Evolutionary conservation across 2,797 vertebrate genomes (phyloP).

Genomic region (Sebastes matsubarae): DNA sequence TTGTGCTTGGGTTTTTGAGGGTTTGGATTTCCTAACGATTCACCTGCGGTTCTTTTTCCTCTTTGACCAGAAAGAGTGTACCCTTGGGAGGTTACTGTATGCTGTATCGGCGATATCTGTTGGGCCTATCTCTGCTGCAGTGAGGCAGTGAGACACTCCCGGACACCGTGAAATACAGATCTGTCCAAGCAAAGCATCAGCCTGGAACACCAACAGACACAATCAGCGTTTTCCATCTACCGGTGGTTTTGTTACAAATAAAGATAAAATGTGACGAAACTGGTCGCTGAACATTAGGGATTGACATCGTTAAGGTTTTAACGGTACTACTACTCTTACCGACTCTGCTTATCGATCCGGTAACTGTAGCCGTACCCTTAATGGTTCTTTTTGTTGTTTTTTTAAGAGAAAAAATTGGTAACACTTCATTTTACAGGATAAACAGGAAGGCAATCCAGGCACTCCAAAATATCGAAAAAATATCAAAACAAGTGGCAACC

Average conservation of each 20-base stretch:
- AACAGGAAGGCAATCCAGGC: too few relatives aligned
- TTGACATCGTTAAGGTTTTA: too few relatives aligned
- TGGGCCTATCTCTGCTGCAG: slow-evolving; percentile 46
- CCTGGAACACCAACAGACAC: not conserved
- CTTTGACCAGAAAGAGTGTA: slow-evolving; percentile 80
- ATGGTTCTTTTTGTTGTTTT: too few relatives aligned
- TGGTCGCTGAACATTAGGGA: not conserved
- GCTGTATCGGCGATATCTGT: slow-evolving; percentile 55
- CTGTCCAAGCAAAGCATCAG: not conserved
- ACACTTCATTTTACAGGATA: too few relatives aligned
- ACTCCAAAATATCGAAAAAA: too few relatives aligned
- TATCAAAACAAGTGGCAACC: too few relatives aligned
- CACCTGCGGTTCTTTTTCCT: slow-evolving; percentile 78
- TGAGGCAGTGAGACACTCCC: slow-evolving; percentile 34
- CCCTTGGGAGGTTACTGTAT: slow-evolving; percentile 68
- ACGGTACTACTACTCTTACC: too few relatives aligned
- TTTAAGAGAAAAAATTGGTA: too few relatives aligned
- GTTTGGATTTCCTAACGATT: slow-evolving; percentile 83
- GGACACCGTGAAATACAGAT: slow-evolving; percentile 32
- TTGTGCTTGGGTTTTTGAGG: slow-evolving; percentile 77
- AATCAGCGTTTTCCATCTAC: not conserved
- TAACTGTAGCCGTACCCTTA: too few relatives aligned
- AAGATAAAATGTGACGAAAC: not conserved
- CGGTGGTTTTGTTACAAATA: not conserved
- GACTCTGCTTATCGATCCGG: too few relatives aligned